These are phyloP conservation scores for Verasper variegatus DNA, from an alignment of 2,113 vertebrate species.

Conservation along the genomic window DNA sequence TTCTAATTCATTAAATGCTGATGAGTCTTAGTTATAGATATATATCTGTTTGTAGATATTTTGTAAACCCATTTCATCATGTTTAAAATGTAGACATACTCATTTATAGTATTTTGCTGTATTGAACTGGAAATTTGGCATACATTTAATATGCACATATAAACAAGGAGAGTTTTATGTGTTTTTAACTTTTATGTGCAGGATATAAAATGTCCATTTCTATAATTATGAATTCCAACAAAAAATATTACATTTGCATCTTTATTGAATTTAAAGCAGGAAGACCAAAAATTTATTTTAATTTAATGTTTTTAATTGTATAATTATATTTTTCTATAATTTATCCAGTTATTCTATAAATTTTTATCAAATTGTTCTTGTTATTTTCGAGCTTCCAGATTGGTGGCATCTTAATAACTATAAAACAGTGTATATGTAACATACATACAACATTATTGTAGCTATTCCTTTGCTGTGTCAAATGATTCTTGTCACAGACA, in stretches of 20 bases:
- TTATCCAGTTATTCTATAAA: neutral
- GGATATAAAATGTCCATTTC: neutral
- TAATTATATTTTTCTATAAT: neutral
- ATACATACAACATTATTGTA: neutral
- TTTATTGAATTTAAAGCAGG: neutral
- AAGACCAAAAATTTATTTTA: neutral
- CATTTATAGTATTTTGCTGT: neutral
- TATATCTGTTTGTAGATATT: too few relatives aligned
- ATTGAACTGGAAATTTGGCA: neutral
- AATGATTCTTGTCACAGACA: slow-evolving; percentile 10
- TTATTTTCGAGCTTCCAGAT: too few relatives aligned
- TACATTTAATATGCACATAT: neutral
- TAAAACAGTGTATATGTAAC: neutral
- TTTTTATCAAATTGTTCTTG: neutral
- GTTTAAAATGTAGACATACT: neutral
- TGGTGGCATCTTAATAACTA: neutral
- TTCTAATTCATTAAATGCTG: neutral
- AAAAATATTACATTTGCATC: neutral
- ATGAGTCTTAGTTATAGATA: too few relatives aligned
- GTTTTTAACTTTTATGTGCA: neutral
- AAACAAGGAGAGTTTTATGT: neutral
- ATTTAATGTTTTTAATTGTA: neutral
- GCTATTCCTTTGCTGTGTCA: neutral
- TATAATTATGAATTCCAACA: neutral
- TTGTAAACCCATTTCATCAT: neutral